Evolutionary conservation across 1,140 invertebrate genomes (phyloP).

Genomic region (Chironomus tepperi): DNA sequence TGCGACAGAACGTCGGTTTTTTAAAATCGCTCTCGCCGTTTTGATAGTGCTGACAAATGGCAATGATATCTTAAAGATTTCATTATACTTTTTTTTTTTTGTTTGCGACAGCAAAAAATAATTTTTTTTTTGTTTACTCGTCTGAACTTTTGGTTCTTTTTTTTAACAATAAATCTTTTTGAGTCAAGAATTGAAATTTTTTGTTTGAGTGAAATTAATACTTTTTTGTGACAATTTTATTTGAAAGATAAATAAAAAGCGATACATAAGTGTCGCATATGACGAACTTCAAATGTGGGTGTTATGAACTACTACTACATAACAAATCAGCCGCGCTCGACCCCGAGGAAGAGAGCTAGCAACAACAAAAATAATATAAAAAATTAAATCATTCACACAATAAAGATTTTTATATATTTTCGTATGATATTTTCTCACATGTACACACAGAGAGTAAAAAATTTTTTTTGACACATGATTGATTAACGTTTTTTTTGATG

Average conservation of each 20-base stretch:
- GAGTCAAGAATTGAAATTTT: not conserved
- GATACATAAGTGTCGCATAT: constrained; percentile 3
- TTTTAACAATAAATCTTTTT: not conserved
- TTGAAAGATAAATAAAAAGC: constrained; percentile 7
- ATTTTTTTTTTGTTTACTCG: not conserved
- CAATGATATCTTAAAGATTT: not conserved
- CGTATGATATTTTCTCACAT: not conserved
- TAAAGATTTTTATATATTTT: not conserved
- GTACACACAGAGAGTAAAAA: not conserved
- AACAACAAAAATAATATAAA: not conserved
- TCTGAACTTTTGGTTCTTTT: not conserved
- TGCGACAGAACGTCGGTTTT: not conserved
- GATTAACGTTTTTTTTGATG: constrained; percentile 21
- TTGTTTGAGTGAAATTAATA: not conserved
- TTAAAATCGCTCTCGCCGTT: not conserved
- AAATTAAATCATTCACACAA: constrained; percentile 9
- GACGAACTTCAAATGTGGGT: constrained; percentile 11
- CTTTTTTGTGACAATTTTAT: not conserved
- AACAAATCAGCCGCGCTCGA: constrained; percentile 1
- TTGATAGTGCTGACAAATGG: not conserved
- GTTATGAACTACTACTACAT: constrained; percentile 12
- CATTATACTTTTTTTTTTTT: not conserved
- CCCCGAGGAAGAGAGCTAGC: not conserved
- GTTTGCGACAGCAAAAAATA: constrained; percentile 4
- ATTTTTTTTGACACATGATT: constrained; percentile 22